Percentiles rank a stretch among this genome's conserved stretches.
These are phyloP conservation scores for Etia nguti DNA, from an alignment of 2,113 vertebrate species.

Conservation along the genomic window DNA sequence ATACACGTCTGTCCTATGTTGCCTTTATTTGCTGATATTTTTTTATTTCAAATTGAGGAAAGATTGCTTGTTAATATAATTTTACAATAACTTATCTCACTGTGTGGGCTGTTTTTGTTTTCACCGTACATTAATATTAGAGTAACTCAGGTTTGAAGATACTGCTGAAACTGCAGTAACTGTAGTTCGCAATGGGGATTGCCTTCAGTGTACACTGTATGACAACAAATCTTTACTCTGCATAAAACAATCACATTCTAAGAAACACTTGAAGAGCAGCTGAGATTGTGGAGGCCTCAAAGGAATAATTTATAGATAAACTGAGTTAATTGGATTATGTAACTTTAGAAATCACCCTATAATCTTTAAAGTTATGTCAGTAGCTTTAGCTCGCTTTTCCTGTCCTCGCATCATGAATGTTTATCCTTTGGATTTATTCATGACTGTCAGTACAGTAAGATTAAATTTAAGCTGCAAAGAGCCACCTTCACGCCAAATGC, in stretches of 20 bases:
- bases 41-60: constrained; percentile 76
- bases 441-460: neutral
- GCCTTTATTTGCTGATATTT: constrained; percentile 78
- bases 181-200: neutral
- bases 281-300: neutral
- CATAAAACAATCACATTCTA: neutral
- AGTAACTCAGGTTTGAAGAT: neutral
- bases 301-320: no score
- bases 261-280: neutral
- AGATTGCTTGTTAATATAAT: constrained; percentile 86
- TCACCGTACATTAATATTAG: neutral
- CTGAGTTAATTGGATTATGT: accelerated
- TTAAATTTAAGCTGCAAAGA: neutral
- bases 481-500: accelerated
- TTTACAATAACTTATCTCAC: constrained; percentile 87
- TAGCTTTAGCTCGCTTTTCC: neutral
- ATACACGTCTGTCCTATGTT: constrained; percentile 73
- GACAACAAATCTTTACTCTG: neutral
- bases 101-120: constrained; percentile 52
- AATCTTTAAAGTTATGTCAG: neutral
- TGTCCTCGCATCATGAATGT: accelerated
- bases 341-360: neutral
- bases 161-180: neutral
- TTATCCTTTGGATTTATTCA: accelerated
- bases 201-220: neutral